Conservation (phyloP, 2,113 vertebrate species). For the Potamarius usumacintae region DNA sequence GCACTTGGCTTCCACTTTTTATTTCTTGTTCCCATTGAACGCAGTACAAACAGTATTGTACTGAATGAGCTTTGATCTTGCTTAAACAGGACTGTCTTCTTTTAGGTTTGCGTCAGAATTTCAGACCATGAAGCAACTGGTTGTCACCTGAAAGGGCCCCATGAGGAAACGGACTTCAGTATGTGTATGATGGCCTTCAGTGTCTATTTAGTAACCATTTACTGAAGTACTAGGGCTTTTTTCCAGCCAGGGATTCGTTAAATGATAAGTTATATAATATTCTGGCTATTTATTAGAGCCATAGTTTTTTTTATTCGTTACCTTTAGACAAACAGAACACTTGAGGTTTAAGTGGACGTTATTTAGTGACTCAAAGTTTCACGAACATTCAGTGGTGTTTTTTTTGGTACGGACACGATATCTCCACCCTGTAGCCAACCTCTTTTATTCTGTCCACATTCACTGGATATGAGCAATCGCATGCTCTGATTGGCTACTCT, state of each 20-base stretch:
- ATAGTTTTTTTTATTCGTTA: not conserved
- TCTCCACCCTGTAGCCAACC: too few species aligned
- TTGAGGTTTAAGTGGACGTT: not conserved
- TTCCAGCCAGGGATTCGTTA: not conserved
- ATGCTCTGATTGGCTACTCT: too few species aligned
- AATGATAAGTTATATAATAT: not conserved
- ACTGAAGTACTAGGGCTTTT: not conserved
- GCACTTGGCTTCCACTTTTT: not conserved
- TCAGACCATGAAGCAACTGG: not conserved
- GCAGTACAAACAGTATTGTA: not conserved
- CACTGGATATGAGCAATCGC: too few species aligned
- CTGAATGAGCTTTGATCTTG: not conserved
- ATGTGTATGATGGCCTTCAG: not conserved
- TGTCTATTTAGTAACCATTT: not conserved
- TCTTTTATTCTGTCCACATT: too few species aligned
- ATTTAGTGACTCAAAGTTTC: not conserved
- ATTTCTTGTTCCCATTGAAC: not conserved
- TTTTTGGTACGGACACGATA: too few species aligned
- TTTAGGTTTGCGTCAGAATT: not conserved
- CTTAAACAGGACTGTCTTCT: not conserved
- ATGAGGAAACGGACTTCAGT: not conserved
- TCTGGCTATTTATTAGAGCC: not conserved
- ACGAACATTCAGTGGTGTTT: too few species aligned
- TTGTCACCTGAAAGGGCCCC: not conserved
- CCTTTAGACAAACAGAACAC: not conserved